Conservation (phyloP, 1,140 invertebrate genomes). For the Drosophila navojoa region DNA sequence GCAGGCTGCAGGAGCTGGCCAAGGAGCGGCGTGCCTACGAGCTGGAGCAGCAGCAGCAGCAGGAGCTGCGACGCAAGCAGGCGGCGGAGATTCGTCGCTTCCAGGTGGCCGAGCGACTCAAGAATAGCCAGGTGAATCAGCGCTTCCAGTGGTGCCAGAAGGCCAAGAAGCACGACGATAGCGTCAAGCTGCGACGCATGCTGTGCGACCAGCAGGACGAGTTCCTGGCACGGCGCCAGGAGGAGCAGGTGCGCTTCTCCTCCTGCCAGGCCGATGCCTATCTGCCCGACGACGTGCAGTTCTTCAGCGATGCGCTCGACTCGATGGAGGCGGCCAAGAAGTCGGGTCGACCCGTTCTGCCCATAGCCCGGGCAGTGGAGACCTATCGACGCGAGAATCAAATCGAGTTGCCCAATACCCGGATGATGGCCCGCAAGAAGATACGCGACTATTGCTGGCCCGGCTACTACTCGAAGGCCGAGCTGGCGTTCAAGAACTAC, state of each 20-base stretch:
- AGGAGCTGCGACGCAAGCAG: slow-evolving; percentile 3
- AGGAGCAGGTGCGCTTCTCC: slow-evolving; percentile 44
- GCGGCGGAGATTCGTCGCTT: slow-evolving; percentile 46
- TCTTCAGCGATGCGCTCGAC: slow-evolving; percentile 43
- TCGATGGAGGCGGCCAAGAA: slow-evolving; percentile 46
- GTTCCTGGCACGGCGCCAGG: slow-evolving; percentile 30
- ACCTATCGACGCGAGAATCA: slow-evolving; percentile 44
- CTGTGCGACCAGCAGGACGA: slow-evolving; percentile 48
- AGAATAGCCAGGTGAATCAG: slow-evolving; percentile 45
- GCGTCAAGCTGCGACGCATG: slow-evolving; percentile 26
- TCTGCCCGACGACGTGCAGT: slow-evolving; percentile 51
- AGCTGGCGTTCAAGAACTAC: slow-evolving; percentile 61
- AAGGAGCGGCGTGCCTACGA: slow-evolving; percentile 54
- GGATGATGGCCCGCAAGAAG: slow-evolving; percentile 30
- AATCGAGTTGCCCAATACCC: slow-evolving; percentile 37
- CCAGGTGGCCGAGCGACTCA: slow-evolving; percentile 49
- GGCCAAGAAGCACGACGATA: neutral
- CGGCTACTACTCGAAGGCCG: slow-evolving; percentile 55
- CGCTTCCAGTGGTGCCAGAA: neutral
- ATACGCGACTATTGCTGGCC: slow-evolving; percentile 63
- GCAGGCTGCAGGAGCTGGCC: slow-evolving; percentile 26
- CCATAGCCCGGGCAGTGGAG: slow-evolving; percentile 46
- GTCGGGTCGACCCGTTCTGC: slow-evolving; percentile 52
- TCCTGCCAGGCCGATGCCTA: slow-evolving; percentile 42
- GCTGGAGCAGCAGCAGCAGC: slow-evolving; percentile 11